phyloP scores from a whole-genome alignment of 1,140 invertebrate species.

The Drosophila micromelanica region DNA sequence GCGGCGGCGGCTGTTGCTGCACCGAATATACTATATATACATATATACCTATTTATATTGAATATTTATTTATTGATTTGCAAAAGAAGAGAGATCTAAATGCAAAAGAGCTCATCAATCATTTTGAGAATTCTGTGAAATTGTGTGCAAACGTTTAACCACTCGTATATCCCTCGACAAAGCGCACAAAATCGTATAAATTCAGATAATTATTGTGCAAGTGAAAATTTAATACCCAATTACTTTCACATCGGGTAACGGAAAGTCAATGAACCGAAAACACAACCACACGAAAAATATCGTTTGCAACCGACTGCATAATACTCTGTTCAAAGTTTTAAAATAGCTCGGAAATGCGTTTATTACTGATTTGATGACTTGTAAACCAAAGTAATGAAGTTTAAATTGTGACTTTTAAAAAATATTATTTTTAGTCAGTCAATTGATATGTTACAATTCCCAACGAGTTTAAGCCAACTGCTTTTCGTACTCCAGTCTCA shows the following conservation, averaged over 20 bases:
- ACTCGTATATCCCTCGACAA: constrained; percentile 61
- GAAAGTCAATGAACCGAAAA: constrained; percentile 66
- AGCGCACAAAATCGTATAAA: constrained; percentile 45
- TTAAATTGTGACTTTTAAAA: too few relatives aligned
- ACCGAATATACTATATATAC: constrained; percentile 21
- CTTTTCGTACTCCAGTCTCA: too few relatives aligned
- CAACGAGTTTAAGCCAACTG: too few relatives aligned
- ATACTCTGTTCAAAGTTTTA: too few relatives aligned
- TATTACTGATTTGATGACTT: too few relatives aligned
- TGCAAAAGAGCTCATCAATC: constrained; percentile 70
- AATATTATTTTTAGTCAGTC: too few relatives aligned
- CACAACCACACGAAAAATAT: constrained; percentile 37
- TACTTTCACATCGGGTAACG: constrained; percentile 41
- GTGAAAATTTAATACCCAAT: constrained; percentile 57
- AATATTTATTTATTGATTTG: constrained; percentile 68
- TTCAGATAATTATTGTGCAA: constrained; percentile 56
- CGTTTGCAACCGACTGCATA: neutral
- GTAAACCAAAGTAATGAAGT: too few relatives aligned
- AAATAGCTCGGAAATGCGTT: too few relatives aligned
- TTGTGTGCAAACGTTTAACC: constrained; percentile 62
- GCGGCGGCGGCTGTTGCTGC: constrained; percentile 5
- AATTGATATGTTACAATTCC: too few relatives aligned
- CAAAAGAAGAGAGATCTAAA: constrained; percentile 16
- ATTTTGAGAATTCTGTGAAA: constrained; percentile 65
- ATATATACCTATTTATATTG: constrained; percentile 5